Evolutionary conservation across 2,113 vertebrate species (phyloP), one percentile per base, ranked within the genome.

Genomic region (Phylloscopus trochiloides): DNA sequence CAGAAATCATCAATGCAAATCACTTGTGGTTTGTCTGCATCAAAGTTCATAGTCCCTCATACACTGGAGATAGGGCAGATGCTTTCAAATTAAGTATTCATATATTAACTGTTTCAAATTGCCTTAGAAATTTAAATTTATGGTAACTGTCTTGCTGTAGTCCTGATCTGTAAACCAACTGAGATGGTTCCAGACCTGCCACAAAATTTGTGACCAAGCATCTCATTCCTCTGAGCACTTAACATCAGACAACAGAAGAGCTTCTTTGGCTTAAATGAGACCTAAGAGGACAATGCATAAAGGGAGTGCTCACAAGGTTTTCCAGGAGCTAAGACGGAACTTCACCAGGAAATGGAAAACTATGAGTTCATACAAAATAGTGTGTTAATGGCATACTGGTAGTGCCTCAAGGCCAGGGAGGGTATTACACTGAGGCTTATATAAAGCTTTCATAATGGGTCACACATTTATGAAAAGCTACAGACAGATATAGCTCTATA

Each of bases 1-100:
- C 73, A 67, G 61, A 92, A 92, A 66, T 54, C 71, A 79, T 32
- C 72, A 82, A 72, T 78, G 66, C 87, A 86, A 87, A 81, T 89
- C 68, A 63, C 25, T 77, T 43, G 29, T 28, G 20, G 34, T 61
- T 86, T 55, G 19, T 72, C 45, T 70, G 29, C 29, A 25, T 32
- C 45, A 26, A 62, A 74, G 47, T 14, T 52, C 43, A 38, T 3
- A 67, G 36, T 59, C 87, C 15, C 48, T 18, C 19, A 29, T 7
- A 55, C 9, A n/a, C n/a, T 36, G 13, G 10, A 67, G n/a, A 54
- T 28, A 79, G 50, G 42, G 77, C 34, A 91, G 78, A 79, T 47
- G 19, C 38, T 88, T 87, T 63, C 47, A 70, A 59, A 88, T 66
- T 54, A 82, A 52, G 12, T 18, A 52, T 50, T 73, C 21, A 42